Percentiles rank a stretch among this genome's conserved stretches.
phyloP scores from a whole-genome alignment of 2,113 vertebrate genomes.

The Mobula hypostoma region DNA sequence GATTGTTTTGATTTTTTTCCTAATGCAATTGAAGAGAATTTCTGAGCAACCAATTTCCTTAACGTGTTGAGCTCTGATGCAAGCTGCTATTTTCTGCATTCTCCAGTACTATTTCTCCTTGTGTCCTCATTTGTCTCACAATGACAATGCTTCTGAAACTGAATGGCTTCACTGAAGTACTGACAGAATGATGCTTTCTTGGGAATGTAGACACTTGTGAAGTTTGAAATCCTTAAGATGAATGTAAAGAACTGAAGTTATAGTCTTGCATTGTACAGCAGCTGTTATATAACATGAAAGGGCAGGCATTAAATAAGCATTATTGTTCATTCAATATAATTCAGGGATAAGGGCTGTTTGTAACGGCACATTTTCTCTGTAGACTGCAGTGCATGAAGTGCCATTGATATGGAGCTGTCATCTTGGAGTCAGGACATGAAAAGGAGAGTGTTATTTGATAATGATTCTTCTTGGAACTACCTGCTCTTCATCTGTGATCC shows the following conservation, averaged over 20 bases:
- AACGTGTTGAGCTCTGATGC: background rate
- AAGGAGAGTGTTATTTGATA: background rate
- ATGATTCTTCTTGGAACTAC: background rate
- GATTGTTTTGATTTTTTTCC: constrained; percentile 26
- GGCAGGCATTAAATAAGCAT: background rate
- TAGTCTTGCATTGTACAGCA: background rate
- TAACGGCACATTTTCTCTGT: background rate
- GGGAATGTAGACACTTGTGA: background rate
- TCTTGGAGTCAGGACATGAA: background rate
- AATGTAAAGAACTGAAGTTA: background rate
- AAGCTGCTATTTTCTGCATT: background rate
- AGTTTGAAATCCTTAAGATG: background rate
- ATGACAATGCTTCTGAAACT: background rate
- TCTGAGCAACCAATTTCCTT: background rate
- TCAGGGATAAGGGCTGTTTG: background rate
- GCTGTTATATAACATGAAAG: background rate
- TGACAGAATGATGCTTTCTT: background rate
- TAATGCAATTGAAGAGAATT: background rate
- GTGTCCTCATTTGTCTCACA: background rate
- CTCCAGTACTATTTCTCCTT: background rate
- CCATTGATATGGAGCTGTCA: background rate
- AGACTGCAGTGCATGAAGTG: background rate
- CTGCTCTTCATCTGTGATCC: background rate
- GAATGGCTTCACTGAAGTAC: background rate
- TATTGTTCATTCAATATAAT: background rate